Base-by-base conservation (phyloP, 2,113 vertebrate genomes). In the Sinocyclocheilus maitianheensis region DNA sequence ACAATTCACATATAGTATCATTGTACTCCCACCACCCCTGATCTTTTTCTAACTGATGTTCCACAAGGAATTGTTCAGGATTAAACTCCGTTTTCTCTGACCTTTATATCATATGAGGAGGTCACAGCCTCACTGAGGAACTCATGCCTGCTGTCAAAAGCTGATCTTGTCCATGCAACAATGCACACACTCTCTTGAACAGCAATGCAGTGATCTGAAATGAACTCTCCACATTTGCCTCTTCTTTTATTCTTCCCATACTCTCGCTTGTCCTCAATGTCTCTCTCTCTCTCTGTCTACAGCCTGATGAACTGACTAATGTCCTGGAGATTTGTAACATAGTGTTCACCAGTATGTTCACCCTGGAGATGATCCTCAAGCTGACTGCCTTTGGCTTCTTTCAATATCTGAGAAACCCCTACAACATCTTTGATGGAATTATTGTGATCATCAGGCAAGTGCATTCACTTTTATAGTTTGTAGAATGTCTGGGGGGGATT, bases 271-370 rank as follows among this genome's bases (percentile, higher is more conserved):
- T 22, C 40, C n/a, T 81, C 14, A 65, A 37, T 69, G 74, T 87
- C 14, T 85, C 11, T 62, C 18, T 60, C 2, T 89, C 30, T 80
- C 58, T 72, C 16, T 60, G 12, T 72, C 20, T 84, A 40, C 91
- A 99, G 98, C 98, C 98, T 0, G 98, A 99, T 11, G 97, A 99
- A 91, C 91, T 99, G 90, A 99, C 98, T 90, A 98, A 99, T 55
- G 95, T 99, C 88, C 93, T 99, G 93, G 98, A 99, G 93, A 98
- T 99, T 94, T 97, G 97, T 91, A 99, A 99, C 4, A 98, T 99
- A 62, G 98, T 99, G 63, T 99, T 99, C 90, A 99, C 98, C 92
- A 99, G 98, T 93, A 99, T 99, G 98, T 99, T 99, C 76, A 97
- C 98, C 20, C 90, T 99, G 93, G 98, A 99, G 94, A 99, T 99